Base-by-base conservation (phyloP, 2,888 invertebrate species). In the Drosophila paramelanica region DNA sequence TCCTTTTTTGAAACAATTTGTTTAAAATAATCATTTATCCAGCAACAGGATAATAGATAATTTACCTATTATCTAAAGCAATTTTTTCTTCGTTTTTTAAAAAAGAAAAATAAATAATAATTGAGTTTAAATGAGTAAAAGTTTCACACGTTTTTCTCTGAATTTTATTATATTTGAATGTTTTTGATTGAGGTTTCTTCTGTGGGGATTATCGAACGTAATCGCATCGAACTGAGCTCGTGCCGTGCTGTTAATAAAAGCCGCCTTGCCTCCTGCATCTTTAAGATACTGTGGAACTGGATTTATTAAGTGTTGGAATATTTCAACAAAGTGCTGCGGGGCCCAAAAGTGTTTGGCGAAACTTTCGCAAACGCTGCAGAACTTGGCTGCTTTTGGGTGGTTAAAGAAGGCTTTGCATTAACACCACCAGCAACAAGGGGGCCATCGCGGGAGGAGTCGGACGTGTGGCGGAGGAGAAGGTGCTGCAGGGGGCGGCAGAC, bases 331-430 rank as follows among this genome's bases (percentile, higher is more conserved):
- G 14, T 39, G 38, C 36, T 23, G 38, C 4, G 10, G 31, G 38
- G 33, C 20, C 8, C 13, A 3, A 50, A 50, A 23, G 23, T 51
- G 51, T 52, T 51, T 39, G 51, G 39, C 1, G 5, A 25, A 33
- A 17, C 43, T 43, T 20, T 43, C 14, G 45, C 57, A 13, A 46
- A 20, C 14, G 57, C 36, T 27, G 51, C 51, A 51, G 11, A 25
- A 39, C 39, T 51, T 38, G 17, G 33, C 27, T 41, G 59, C 38
- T n/a, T 43, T 62, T 50, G 61, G 62, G 68, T 61, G 73, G 31
- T 31, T 62, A 55, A 71, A 78, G 81, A 81, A 67, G 73, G 80
- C 82, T 79, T 76, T 82, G 79, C 82, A 76, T 81, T 85, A 82
- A 80, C 86, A 77, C 81, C 86, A 86, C 70, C 69, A 52, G 61